Base-by-base conservation (phyloP, 2,888 invertebrate genomes). In the Aquatica leii region DNA sequence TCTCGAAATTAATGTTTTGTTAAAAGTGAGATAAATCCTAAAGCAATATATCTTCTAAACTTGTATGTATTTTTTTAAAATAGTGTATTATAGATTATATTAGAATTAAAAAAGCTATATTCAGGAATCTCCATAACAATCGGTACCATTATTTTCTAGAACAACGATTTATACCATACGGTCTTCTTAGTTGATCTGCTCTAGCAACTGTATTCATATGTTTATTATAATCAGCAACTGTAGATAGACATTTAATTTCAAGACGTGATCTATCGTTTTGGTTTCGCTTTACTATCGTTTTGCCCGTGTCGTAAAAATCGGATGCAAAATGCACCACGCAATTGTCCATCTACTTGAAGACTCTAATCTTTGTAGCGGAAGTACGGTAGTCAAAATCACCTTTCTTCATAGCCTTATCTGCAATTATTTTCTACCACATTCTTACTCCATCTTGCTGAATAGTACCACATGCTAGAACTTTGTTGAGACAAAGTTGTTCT, bases 391-490 rank as follows among this genome's bases (percentile, higher is more conserved):
- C 68, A 35, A 12, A 62, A 15, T 37, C n/a, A 37, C 41, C 15
- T 35, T 17, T 60, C 6, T 62, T 53, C 55, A 65, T 14, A 9
- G 46, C 9, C 37, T 64, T 61, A 15, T 53, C 43, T 18, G 11
- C 49, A 6, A 2, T 17, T 20, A 31, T 31, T 49, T 49, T 12
- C 11, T 18, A n/a, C 9, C 59, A 52, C 4, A 67, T 15, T 11
- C 57, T 56, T 48, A 54, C 34, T 14, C 55, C 37, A 15, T 65
- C 43, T 17, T 20, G 24, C 35, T 48, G 18, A 21, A 61, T 65
- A 5, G 67, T 65, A 4, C 65, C 67, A 62, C 65, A 65, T 12
- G 62, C 67, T n/a, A 69, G 40, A 2, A 59, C 54, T 9, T 52
- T 52, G 43, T 67, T 65, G 40, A 48, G 11, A 17, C 52, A 52